Percentiles rank a stretch among this genome's conserved stretches.
Conservation (phyloP, 2,113 vertebrate species). For the Platichthys flesus region DNA sequence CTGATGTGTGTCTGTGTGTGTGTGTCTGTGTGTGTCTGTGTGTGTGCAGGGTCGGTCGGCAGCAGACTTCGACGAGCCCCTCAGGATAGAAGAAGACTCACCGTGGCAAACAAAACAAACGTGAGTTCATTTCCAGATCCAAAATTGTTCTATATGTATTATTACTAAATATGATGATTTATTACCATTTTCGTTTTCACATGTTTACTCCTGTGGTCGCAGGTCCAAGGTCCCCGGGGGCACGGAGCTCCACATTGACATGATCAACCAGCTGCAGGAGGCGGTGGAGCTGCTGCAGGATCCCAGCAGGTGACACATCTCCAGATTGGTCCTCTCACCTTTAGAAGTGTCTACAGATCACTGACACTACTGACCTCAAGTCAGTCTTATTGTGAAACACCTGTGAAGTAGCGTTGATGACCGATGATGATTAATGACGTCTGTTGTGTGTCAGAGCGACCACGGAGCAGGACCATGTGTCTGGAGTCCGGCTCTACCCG, state of each 20-base stretch:
- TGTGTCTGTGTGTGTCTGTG: conserved; percentile 37
- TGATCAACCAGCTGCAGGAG: conserved; percentile 91
- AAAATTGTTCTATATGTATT: no score
- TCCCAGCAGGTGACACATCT: conserved; percentile 82
- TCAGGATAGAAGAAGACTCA: conserved; percentile 93
- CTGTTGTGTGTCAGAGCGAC: conserved; percentile 75
- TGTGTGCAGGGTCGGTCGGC: conserved; percentile 82
- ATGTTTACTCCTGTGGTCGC: conserved; percentile 30
- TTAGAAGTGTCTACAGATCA: no score
- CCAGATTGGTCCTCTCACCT: no score
- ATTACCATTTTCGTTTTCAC: no score
- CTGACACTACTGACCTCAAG: no score
- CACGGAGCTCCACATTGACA: conserved; percentile 81
- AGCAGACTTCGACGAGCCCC: conserved; percentile 88
- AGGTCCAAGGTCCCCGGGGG: conserved; percentile 84
- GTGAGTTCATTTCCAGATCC: conserved; percentile 66
- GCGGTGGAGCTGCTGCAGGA: conserved; percentile 90
- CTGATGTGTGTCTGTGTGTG: conserved; percentile 54
- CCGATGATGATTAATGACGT: no score
- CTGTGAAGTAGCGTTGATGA: no score
- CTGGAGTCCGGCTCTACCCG: conserved; percentile 83
- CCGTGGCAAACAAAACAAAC: conserved; percentile 85
- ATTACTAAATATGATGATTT: no score
- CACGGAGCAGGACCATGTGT: conserved; percentile 77
- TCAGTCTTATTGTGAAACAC: no score